Evolutionary conservation across 2,113 vertebrate species (phyloP), one percentile per base, ranked within the genome.

Genomic region (Macroglossus sobrinus): DNA sequence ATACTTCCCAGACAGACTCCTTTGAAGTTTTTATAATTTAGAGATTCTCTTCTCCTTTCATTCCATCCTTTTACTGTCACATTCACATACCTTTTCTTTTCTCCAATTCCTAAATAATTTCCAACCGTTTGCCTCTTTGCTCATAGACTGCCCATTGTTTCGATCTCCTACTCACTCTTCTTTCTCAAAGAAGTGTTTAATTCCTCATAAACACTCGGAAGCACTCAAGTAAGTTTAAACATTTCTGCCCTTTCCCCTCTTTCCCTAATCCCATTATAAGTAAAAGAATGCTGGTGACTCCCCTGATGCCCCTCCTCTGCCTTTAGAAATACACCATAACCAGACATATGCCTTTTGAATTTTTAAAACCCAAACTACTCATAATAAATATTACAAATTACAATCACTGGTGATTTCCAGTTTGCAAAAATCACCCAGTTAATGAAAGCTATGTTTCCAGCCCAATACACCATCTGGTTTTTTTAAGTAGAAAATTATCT

Each of bases 381-480:
- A 19, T 76, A 89, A 89, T 89, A 86, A 97, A 94, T 66, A 93
- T 26, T 79, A 93, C 71, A 96, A 91, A 53, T 91, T 79, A 79
- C 50, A n/a, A 80, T 86, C 79, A 96, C 72, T 82, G 68, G 72
- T 82, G 38, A 91, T 94, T 96, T 95, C 92, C 76, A 93, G 85
- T 88, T 91, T 96, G 76, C 78, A 95, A 93, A 97, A 94, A 72
- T 94, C 26, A 79, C 84, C 74, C 89, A 74, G 63, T 96, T 97
- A 91, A 95, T 89, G 88, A 97, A 97, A 88, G 63, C 94, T 91
- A 5, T 91, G 89, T 93, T 92, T 95, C 96, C 94, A 96, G 89
- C 94, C 76, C 94, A 97, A 91, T 93, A 96, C 88, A 97, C 96
- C 95, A 97, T 96, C 97, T 98, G 97, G 95, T 97, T 93, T 94